Evolutionary conservation across 2,113 vertebrate genomes (phyloP).

Genomic region (Cygnus buccinator): DNA sequence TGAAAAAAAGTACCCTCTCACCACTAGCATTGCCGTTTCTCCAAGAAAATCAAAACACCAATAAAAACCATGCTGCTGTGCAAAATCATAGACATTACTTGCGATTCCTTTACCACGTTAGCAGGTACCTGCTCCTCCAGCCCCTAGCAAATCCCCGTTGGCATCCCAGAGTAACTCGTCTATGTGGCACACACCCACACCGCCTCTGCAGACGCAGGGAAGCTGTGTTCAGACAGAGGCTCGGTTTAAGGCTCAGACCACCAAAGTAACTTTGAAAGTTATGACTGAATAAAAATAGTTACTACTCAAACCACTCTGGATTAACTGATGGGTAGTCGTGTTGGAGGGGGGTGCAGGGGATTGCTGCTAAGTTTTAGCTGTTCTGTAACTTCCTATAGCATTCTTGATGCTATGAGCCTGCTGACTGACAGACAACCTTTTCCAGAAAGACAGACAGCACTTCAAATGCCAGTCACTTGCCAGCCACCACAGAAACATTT

Average conservation of each 20-base stretch:
- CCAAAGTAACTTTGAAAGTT: neutral
- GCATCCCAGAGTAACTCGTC: constrained; percentile 8
- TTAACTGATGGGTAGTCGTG: neutral
- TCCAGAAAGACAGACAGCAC: neutral
- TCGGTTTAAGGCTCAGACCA: neutral
- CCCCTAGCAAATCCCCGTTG: neutral
- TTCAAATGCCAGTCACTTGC: neutral
- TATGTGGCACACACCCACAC: neutral
- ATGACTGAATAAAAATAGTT: neutral
- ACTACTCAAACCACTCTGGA: neutral
- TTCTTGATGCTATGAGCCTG: neutral
- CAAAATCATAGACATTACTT: neutral
- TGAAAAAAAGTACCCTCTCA: neutral
- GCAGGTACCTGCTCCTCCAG: neutral
- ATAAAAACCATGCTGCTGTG: neutral
- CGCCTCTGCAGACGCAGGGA: neutral
- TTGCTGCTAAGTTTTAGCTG: neutral
- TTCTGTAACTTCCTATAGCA: neutral
- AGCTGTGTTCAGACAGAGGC: neutral
- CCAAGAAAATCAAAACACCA: neutral
- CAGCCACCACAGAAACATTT: neutral
- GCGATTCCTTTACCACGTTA: neutral
- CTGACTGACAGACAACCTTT: neutral
- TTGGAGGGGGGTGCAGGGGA: rapidly evolving
- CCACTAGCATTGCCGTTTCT: neutral